A percentile compares a stretch with the other conserved stretches of the same genome.
Conservation (phyloP, 2,113 vertebrate genomes). For the Xenopus borealis region DNA sequence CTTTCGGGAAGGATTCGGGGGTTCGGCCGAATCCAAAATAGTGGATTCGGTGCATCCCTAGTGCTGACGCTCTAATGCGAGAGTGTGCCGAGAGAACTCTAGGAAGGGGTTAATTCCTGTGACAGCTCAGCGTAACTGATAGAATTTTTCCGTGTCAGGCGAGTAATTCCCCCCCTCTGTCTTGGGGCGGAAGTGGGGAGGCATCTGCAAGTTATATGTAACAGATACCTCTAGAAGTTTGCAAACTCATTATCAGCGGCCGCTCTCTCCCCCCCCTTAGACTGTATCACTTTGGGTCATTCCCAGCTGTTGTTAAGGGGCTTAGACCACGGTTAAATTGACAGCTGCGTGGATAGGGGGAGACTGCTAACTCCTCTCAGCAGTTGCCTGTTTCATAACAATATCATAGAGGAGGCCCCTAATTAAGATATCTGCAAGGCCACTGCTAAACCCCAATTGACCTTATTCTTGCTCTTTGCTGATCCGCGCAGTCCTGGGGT, state of each 20-base stretch:
- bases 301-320: constrained; percentile 67
- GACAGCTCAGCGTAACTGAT: constrained; percentile 54
- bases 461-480: background rate
- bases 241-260: constrained; percentile 48
- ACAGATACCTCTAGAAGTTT: constrained; percentile 51
- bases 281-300: constrained; percentile 43
- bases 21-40: too few species aligned
- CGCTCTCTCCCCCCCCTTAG: constrained; percentile 45
- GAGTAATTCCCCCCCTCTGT: constrained; percentile 63
- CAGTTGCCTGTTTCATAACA: constrained; percentile 54
- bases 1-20: too few species aligned
- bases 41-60: too few species aligned
- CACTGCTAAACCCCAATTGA: background rate
- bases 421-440: constrained; percentile 21
- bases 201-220: constrained; percentile 61
- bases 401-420: constrained; percentile 27
- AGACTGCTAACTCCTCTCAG: constrained; percentile 52
- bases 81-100: too few species aligned
- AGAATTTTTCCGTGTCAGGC: constrained; percentile 58
- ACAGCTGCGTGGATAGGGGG: constrained; percentile 66
- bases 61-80: background rate
- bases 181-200: constrained; percentile 56
- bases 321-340: constrained; percentile 51
- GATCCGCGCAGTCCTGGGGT: background rate
- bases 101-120: constrained; percentile 41